A percentile compares a stretch with the other conserved stretches of the same genome.
Evolutionary conservation across 2,113 vertebrate genomes (phyloP).

Genomic region (Cariama cristata): DNA sequence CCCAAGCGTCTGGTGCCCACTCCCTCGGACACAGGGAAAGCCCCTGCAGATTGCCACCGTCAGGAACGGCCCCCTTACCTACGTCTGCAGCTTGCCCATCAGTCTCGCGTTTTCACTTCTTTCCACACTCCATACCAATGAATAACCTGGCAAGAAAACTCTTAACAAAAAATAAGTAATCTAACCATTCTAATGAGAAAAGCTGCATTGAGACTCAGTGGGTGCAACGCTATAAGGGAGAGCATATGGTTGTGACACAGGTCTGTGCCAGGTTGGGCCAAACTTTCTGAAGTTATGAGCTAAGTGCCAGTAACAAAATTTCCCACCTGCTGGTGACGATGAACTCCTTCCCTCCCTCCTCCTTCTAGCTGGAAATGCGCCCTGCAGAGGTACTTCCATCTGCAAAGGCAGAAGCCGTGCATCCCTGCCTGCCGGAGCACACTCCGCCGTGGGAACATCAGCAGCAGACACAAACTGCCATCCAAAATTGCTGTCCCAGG

Average conservation of each 20-base stretch:
- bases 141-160: not conserved
- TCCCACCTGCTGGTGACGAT: not conserved
- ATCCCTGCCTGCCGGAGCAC: not conserved
- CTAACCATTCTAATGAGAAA: not conserved
- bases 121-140: not conserved
- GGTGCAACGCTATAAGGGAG: not conserved
- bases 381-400: not conserved
- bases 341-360: not conserved
- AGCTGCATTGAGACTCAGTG: not conserved
- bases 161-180: not conserved
- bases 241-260: not conserved
- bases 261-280: not conserved
- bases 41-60: accelerated
- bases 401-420: not conserved
- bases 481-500: not conserved
- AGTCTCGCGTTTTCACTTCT: not conserved
- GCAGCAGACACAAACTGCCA: not conserved
- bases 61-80: not conserved
- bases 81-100: not conserved
- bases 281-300: not conserved
- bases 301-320: not conserved
- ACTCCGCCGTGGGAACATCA: not conserved
- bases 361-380: not conserved
- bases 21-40: not conserved
- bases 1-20: not conserved